A percentile compares a stretch with the other conserved stretches of the same genome.
These are phyloP conservation scores for Heliothis subflexa DNA, from an alignment of 1,140 invertebrate genomes.

Conservation along the genomic window DNA sequence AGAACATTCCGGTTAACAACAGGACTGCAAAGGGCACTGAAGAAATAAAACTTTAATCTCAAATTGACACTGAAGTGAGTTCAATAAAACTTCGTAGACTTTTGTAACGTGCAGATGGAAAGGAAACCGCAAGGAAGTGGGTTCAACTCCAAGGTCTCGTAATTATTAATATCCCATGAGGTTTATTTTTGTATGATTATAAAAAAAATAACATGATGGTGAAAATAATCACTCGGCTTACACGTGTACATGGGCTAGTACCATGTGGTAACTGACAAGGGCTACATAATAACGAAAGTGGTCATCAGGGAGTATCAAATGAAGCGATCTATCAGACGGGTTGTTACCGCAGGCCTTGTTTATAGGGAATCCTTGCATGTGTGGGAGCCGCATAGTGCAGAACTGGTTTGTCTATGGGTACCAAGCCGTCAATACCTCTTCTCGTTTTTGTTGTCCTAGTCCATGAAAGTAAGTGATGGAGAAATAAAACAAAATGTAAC, in stretches of 20 bases:
- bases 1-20: too few relatives aligned
- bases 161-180: constrained; percentile 40
- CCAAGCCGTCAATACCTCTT: constrained; percentile 54
- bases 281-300: constrained; percentile 59
- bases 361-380: constrained; percentile 76
- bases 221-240: constrained; percentile 17
- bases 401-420: constrained; percentile 78
- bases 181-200: constrained; percentile 21
- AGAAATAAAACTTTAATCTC: neutral
- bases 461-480: constrained; percentile 25
- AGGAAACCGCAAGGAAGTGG: constrained; percentile 50
- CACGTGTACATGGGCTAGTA: constrained; percentile 2
- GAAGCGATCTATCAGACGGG: constrained; percentile 76
- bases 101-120: constrained; percentile 37
- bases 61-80: constrained; percentile 1
- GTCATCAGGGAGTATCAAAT: constrained; percentile 72
- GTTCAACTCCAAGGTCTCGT: constrained; percentile 38
- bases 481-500: constrained; percentile 23
- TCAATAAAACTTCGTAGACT: neutral
- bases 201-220: neutral
- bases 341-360: constrained; percentile 69
- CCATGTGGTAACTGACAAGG: constrained; percentile 53
- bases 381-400: constrained; percentile 71
- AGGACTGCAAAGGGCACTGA: neutral
- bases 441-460: constrained; percentile 68